Percentiles rank a stretch among this genome's conserved stretches.
Conservation (phyloP, 1,140 invertebrate genomes). For the Drosophila asahinai region DNA sequence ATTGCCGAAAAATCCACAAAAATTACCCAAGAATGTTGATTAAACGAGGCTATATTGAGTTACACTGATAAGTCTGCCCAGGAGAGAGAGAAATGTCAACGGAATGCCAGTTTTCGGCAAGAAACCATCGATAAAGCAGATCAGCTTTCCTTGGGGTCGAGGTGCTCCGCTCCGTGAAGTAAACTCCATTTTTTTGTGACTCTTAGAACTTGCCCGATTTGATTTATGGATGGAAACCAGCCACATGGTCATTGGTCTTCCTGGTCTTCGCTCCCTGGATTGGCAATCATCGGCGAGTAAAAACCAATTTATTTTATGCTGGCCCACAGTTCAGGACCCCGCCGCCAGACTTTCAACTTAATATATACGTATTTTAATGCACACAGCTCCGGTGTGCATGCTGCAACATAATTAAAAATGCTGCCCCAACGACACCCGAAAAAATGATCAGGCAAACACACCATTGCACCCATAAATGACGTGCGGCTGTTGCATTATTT, state of each 20-base stretch:
- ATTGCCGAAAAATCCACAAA: conserved; percentile 40
- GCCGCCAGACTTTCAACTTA: conserved; percentile 42
- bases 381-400: conserved; percentile 6
- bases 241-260: conserved; percentile 24
- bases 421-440: conserved; percentile 61
- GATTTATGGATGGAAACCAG: conserved; percentile 42
- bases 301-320: conserved; percentile 63
- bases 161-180: background rate
- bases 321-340: conserved; percentile 46
- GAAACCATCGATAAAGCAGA: conserved; percentile 39
- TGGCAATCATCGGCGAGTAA: conserved; percentile 30
- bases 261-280: conserved; percentile 25
- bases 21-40: conserved; percentile 54
- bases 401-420: conserved; percentile 75
- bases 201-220: conserved; percentile 33
- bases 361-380: conserved; percentile 42
- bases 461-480: conserved; percentile 75
- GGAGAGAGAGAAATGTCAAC: conserved; percentile 20
- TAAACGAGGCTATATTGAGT: conserved; percentile 50
- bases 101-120: conserved; percentile 35
- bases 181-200: background rate
- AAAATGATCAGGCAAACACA: conserved; percentile 28
- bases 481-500: conserved; percentile 78
- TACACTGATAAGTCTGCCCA: conserved; percentile 40
- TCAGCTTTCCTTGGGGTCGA: conserved; percentile 28